phyloP scores from a whole-genome alignment of 2,888 invertebrate genomes.

The Choristoneura rosaceana region DNA sequence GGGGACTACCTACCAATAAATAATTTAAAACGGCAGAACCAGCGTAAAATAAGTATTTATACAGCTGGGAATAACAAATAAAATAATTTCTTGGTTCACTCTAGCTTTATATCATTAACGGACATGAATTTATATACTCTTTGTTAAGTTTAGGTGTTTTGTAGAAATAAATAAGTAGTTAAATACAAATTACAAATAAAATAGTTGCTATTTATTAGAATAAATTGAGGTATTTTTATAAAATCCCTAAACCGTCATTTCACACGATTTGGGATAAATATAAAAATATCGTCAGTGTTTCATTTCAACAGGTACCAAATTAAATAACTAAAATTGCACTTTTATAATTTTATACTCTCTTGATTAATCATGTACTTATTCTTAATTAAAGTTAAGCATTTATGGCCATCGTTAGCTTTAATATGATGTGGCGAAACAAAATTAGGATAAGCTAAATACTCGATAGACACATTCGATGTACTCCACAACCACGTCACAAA shows the following conservation, averaged over 20 bases:
- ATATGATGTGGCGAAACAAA: conserved; percentile 49
- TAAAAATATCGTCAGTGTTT: conserved; percentile 4
- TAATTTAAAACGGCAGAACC: conserved; percentile 1
- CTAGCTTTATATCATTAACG: conserved; percentile 18
- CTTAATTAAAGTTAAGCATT: conserved; percentile 51
- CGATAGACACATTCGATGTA: conserved; percentile 32
- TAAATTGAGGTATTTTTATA: conserved; percentile 25
- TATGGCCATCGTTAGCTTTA: conserved; percentile 78
- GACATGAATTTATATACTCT: conserved; percentile 37
- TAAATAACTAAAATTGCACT: conserved; percentile 29
- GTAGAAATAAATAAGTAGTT: conserved; percentile 26
- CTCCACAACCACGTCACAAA: conserved; percentile 51
- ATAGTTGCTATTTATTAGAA: conserved; percentile 41
- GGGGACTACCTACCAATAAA: conserved; percentile 18
- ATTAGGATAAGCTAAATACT: conserved; percentile 23
- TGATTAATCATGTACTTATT: conserved; percentile 19
- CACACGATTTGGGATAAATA: conserved; percentile 10
- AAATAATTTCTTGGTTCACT: conserved; percentile 20
- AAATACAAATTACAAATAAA: conserved; percentile 18
- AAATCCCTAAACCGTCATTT: conserved; percentile 14
- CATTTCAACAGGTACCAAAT: conserved; percentile 38
- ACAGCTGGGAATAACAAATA: conserved; percentile 13
- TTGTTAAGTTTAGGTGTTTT: conserved; percentile 23
- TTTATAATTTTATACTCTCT: conserved; percentile 43
- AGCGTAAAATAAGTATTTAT: conserved; percentile 26